Base-by-base conservation (phyloP, 2,113 vertebrate species). In the Tinamus guttatus region DNA sequence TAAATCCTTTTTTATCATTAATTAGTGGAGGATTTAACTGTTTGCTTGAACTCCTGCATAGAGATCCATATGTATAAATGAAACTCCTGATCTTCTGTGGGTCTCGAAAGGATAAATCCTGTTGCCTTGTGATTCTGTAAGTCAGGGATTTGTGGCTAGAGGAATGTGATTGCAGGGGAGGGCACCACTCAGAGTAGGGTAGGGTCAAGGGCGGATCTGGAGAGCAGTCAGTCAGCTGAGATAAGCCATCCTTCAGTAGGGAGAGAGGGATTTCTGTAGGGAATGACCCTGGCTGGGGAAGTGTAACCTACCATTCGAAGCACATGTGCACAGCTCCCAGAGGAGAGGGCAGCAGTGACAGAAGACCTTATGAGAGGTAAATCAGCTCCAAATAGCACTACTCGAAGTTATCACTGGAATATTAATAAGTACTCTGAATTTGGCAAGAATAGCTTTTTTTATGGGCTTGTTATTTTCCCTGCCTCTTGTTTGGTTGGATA, bases 301-400 rank as follows among this genome's bases (percentile, higher is more conserved):
- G 69, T 71, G 47, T 64, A 79, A 89, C 86, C 83, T 93, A 69
- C 17, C 86, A 90, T 62, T 86, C 69, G 84, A 24, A 86, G 62
- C 56, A 81, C 73, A 68, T 3, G 3, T 68, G 58, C 34, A 13
- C 43, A 86, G 6, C 25, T 95, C 90, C 77, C 90, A 79, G 77
- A 81, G 83, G 85, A 88, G 56, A 75, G 8, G 16, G 60, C 59
- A 86, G 74, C 77, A 84, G 34, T 81, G 83, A 94, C 71, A 79
- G 69, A 87, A 92, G 77, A 89, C 76, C 82, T 95, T 78, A 63
- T 71, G 71, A 86, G 89, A 81, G 34, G 86, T 90, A 93, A 94
- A 90, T 88, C 77, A 78, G 22, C 63, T 84, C 47, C 49, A 49
- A 36, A 38, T 41, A 81, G 83, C 73, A 65, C 20, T 92, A 54